Conservation (phyloP, 2,797 vertebrate genomes). For the Manis crassicaudata region DNA sequence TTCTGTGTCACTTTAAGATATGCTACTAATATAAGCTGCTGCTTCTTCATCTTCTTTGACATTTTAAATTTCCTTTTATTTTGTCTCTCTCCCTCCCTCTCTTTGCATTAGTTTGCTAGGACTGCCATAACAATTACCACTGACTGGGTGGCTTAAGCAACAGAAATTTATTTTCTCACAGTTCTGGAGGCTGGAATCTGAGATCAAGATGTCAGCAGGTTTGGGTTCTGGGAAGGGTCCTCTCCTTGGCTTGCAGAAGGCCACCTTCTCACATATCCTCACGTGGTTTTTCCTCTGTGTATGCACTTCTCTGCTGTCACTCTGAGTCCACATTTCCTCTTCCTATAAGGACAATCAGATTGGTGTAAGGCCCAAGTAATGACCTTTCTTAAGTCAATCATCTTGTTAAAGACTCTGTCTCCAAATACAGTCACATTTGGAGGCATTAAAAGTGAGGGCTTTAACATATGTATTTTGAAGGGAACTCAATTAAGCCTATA, state of each 20-base stretch:
- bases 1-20: not conserved
- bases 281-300: not conserved
- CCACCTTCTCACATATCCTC: not conserved
- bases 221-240: not conserved
- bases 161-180: not conserved
- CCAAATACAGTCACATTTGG: not conserved
- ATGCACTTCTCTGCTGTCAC: not conserved
- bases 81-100: not conserved
- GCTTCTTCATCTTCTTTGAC: not conserved
- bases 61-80: not conserved
- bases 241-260: not conserved
- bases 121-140: not conserved
- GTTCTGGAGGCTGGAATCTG: not conserved
- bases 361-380: not conserved
- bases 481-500: not conserved
- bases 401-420: not conserved
- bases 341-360: not conserved
- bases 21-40: not conserved
- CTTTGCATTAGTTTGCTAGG: not conserved
- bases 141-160: not conserved
- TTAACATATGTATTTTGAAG: not conserved
- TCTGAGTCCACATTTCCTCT: not conserved
- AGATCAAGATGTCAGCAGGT: not conserved
- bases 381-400: not conserved
- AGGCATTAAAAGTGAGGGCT: not conserved